phyloP scores from a whole-genome alignment of 2,888 invertebrate genomes.

The Sthenelais limicola region DNA sequence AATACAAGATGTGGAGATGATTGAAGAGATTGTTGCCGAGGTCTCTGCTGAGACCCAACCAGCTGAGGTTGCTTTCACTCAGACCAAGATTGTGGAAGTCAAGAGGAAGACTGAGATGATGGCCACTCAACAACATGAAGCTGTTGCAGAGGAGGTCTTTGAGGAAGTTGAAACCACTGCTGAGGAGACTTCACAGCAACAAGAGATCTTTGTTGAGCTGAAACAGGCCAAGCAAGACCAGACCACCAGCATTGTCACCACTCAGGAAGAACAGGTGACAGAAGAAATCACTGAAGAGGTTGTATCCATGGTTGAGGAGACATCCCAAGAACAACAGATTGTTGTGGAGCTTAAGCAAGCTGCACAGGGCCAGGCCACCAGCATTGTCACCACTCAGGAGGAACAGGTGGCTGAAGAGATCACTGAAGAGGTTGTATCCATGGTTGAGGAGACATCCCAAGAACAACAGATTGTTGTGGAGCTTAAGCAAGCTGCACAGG shows the following conservation, averaged over 20 bases:
- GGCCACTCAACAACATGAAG: slow-evolving; percentile 22
- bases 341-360: slow-evolving; percentile 41
- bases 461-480: slow-evolving; percentile 40
- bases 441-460: slow-evolving; percentile 26
- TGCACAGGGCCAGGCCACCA: slow-evolving; percentile 47
- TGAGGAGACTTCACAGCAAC: slow-evolving; percentile 31
- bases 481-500: slow-evolving; percentile 16
- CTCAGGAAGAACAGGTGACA: slow-evolving; percentile 4
- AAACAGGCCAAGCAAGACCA: slow-evolving; percentile 33
- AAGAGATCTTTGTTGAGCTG: slow-evolving; percentile 39
- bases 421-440: not conserved
- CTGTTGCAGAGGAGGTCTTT: slow-evolving; percentile 36
- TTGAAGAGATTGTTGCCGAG: slow-evolving; percentile 32
- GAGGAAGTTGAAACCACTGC: slow-evolving; percentile 45
- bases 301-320: slow-evolving; percentile 15
- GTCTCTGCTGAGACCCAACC: slow-evolving; percentile 4
- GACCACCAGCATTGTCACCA: slow-evolving; percentile 4
- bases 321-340: slow-evolving; percentile 47
- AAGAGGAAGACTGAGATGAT: slow-evolving; percentile 46
- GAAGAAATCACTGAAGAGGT: slow-evolving; percentile 43
- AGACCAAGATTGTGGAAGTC: slow-evolving; percentile 33
- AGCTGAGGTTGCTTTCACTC: slow-evolving; percentile 30
- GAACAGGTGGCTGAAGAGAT: slow-evolving; percentile 48
- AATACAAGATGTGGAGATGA: slow-evolving; percentile 38
- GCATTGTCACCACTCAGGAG: slow-evolving; percentile 43